Base-by-base conservation (phyloP, 1,140 invertebrate species). In the Pomacea maculata region DNA sequence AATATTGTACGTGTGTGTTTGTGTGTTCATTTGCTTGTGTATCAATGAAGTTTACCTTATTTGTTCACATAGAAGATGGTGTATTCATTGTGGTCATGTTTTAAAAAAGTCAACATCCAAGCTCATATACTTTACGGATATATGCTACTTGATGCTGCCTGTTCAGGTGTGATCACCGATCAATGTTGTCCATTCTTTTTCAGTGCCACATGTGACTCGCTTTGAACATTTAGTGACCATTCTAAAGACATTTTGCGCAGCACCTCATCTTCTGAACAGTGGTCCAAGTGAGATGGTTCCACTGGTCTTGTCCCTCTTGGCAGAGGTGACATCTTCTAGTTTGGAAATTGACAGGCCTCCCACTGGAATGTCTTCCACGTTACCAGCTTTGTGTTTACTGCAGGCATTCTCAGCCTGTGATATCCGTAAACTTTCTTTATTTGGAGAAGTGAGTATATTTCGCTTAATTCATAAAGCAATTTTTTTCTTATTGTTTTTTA, bases 171-270 rank as follows among this genome's bases (percentile, higher is more conserved):
- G 34, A 45, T 45, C 34, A 45, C 34, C 34, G 6, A 45, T 45
- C 34, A 45, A 2, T 45, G 34, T 45, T 4, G 6, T 61, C 57
- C 15, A 17, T 61, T 61, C 57, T 67, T 52, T 45, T 68, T 19
- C 67, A 78, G 77, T 78, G 45, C 65, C 77, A 25, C 17, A 29
- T 14, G 67, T 78, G 15, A 67, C 77, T 54, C 77, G 77, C n/a
- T 78, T 78, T 67, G 65, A 78, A 78, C 77, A 70, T 67, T 67
- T 78, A 54, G 77, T 78, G 77, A 67, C 52, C 45, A 71, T 78
- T 57, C 52, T 78, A 67, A 64, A 65, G n/a, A 57, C 57, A 67
- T 78, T 67, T 67, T 29, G 77, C 52, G 19, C 29, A 67, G 67
- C 54, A 14, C 77, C 77, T 19, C 65, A 78, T 34, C 77, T 70